A percentile compares a stretch with the other conserved stretches of the same genome.
Conservation (phyloP, 2,888 invertebrate species). For the Abscondita cerata region DNA sequence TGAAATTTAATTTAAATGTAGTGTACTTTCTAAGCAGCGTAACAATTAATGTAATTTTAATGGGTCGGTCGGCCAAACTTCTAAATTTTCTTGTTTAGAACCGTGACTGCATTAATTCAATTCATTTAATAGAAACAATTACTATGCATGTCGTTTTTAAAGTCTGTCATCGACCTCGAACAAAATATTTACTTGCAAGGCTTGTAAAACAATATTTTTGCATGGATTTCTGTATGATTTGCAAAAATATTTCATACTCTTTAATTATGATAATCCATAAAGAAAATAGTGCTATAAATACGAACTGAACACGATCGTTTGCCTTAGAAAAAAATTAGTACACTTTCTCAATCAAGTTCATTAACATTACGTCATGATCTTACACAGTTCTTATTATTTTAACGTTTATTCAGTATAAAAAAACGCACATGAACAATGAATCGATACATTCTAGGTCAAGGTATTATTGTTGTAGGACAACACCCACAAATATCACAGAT, state of each 20-base stretch:
- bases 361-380: constrained; percentile 19
- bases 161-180: constrained; percentile 12
- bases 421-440: constrained; percentile 31
- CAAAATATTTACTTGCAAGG: constrained; percentile 14
- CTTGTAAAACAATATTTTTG: constrained; percentile 10
- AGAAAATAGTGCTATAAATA: too few relatives aligned
- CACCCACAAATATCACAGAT: constrained; percentile 32
- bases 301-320: too few relatives aligned
- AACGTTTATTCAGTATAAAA: background rate
- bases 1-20: too few relatives aligned
- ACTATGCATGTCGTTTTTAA: constrained; percentile 4
- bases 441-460: constrained; percentile 34
- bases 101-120: background rate
- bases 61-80: background rate
- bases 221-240: background rate
- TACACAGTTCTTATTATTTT: constrained; percentile 9
- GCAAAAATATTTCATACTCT: too few relatives aligned
- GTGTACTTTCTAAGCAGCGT: too few relatives aligned
- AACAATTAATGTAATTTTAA: background rate
- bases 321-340: constrained; percentile 8
- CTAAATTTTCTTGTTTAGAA: background rate
- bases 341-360: constrained; percentile 25
- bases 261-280: too few relatives aligned
- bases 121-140: background rate
- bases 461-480: constrained; percentile 29